Evolutionary conservation across 2,797 vertebrate species (phyloP), one percentile per base, ranked within the genome.

Genomic region (Clarias pachynema): DNA sequence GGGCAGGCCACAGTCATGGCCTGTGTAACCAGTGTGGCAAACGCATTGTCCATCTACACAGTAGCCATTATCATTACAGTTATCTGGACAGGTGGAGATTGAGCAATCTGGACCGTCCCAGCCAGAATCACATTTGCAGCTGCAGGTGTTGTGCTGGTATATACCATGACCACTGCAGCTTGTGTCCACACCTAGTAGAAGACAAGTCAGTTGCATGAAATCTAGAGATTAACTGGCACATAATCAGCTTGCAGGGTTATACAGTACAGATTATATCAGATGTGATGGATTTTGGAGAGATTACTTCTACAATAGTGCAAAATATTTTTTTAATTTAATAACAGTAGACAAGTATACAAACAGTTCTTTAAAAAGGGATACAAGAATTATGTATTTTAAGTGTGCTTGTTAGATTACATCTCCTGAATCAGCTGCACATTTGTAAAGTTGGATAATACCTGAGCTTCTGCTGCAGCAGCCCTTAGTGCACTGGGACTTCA

Each of bases 71-170:
- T 96, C 90, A 0, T 93, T 96, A 93, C 97, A 98, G 6, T 93
- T 94, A 1, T 95, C 93, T 0, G 96, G 96, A 87, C 97, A 98
- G 89, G 94, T 73, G 18, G 95, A 96, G 40, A 4, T 86, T 5
- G 96, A 96, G 89, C 97, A 98, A 81, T 94, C 92, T 0, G 91
- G 91, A 40, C 97, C 96, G 89, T 96, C 95, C 97, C 97, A 98
- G 78, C 96, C 97, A 0, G 92, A 79, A 3, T 96, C 90, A 73
- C 97, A 97, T 83, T 90, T 88, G 91, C 97, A 98, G 90, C 92
- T 93, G 89, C 96, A 97, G 0, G 92, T 93, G 66, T 94, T 92
- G 0, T 85, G 90, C 6, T 93, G 91, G 89, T 96, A 97, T 7
- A 90, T 93, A 0, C 97, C 97, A 0, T 93, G 94, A 60, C 93